Base-by-base conservation (phyloP, 2,888 invertebrate genomes). In the Pristionchus fissidentatus region DNA sequence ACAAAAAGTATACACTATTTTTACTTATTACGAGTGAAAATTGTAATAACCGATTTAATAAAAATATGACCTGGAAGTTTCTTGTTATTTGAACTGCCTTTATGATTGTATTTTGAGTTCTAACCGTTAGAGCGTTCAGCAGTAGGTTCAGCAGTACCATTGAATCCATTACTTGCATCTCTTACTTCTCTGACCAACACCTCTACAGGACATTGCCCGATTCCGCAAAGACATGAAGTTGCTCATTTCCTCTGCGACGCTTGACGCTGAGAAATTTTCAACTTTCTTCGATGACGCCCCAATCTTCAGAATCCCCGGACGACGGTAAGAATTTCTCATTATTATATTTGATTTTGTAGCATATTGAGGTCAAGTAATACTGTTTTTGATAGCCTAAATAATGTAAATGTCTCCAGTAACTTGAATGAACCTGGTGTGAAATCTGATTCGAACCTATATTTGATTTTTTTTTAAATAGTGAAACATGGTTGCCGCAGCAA, bases 251-350 rank as follows among this genome's bases (percentile, higher is more conserved):
- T 97, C 97, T 93, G 99, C 99, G 2, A 99, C 99, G 0, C 94
- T 99, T 43, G 98, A 99, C 94, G 98, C 98, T 26, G 96, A 97
- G 90, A 99, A 99, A 92, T 99, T 99, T 93, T 93, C 93, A 13
- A 90, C 93, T 90, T 99, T 99, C 93, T 99, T 99, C 93, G 98
- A 99, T 93, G 97, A 97, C 92, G 98, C 99, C 0, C 98, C 98
- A 1, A 97, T 98, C 89, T 98, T 98, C 93, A 94, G 97, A 84
- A 98, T 99, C 91, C 98, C 98, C 46, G 99, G 99, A n/a, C 94
- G 97, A 90, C 94, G 98, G 83, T 85, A 22, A 57, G 70, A 10
- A 49, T 49, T 35, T 32, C n/a, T 10, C 19, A 62, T n/a, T 88
- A 98, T 96, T 94, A 15, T 35, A 10, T 62, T 62, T 62, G 8